Evolutionary conservation across 2,888 invertebrate species (phyloP).

Genomic region (Penaeus monodon): DNA sequence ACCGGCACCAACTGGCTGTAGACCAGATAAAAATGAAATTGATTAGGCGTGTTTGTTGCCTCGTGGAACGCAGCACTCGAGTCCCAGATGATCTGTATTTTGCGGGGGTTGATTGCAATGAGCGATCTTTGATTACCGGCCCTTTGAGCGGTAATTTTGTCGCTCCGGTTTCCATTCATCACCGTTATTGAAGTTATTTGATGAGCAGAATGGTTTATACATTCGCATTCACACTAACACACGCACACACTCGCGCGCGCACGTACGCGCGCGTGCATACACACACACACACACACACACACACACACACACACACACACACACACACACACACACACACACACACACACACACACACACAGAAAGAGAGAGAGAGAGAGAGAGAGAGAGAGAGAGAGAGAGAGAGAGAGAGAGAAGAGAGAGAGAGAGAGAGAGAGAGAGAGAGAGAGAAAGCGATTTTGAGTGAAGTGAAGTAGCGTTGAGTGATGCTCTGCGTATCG

Average conservation of each 20-base stretch:
- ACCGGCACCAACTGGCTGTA: not conserved
- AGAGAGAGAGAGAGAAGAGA: not conserved
- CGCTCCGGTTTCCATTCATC: not conserved
- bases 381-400: not conserved
- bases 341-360: not conserved
- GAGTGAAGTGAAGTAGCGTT: not conserved
- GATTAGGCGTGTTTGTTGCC: not conserved
- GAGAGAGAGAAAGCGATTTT: conserved; percentile 12
- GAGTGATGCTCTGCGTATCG: not conserved
- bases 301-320: conserved; percentile 7
- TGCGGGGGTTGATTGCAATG: not conserved
- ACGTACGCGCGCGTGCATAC: not conserved
- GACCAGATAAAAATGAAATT: no score
- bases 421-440: not conserved
- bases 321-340: conserved; percentile 16
- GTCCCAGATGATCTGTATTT: not conserved
- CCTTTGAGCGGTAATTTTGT: not conserved
- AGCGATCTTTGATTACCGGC: no score
- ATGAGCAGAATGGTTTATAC: not conserved
- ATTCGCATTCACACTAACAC: not conserved
- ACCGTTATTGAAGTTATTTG: not conserved
- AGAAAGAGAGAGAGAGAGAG: not conserved
- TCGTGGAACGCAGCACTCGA: not conserved
- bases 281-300: conserved; percentile 10
- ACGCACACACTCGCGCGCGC: conserved; percentile 1